Base-by-base conservation (phyloP, 2,797 vertebrate species). In the Microchirus variegatus region DNA sequence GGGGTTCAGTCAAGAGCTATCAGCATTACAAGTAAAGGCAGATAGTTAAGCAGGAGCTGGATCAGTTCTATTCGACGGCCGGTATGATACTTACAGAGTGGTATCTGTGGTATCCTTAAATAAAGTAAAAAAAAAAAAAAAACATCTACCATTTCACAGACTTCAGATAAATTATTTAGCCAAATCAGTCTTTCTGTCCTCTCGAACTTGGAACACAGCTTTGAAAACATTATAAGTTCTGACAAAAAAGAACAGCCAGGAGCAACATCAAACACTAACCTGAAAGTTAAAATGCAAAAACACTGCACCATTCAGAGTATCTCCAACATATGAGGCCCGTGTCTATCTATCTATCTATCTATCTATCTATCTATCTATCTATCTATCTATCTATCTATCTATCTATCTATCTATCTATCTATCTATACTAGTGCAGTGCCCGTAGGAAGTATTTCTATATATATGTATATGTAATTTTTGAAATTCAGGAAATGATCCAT, bases 21-120 rank as follows among this genome's bases (percentile, higher is more conserved):
- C 80, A 85, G 70, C 69, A 85, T 71, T 77, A 67, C 73, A 87
- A 85, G 89, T 82, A 78, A 77, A 59, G 53, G 64, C 49, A 73
- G 80, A 59, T 67, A 78, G 71, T 44, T 51, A 73, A 67, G 46
- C 46, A 63, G 45, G 51, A 44, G 66, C 67, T 43, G 45, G 65
- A 70, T 78, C 53, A 50, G 62, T 61, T 70, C 63, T 63, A 22
- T 68, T 44, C 31, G 16, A 77, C 70, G 47, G 35, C 56, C 56
- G 22, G 46, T 37, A 53, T 63, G 58, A 75, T 67, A 78, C 58
- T 59, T 63, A 81, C 57, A 75, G 44, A 79, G n/a, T 22, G 56
- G 38, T 69, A 56, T 53, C 53, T 55, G 60, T 66, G 77, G 50
- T 67, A 75, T 56, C 73, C 49, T 75, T 42, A 69, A 61, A 68